Evolutionary conservation across 2,888 invertebrate species (phyloP).

Genomic region (Camptogramma bilineatum): DNA sequence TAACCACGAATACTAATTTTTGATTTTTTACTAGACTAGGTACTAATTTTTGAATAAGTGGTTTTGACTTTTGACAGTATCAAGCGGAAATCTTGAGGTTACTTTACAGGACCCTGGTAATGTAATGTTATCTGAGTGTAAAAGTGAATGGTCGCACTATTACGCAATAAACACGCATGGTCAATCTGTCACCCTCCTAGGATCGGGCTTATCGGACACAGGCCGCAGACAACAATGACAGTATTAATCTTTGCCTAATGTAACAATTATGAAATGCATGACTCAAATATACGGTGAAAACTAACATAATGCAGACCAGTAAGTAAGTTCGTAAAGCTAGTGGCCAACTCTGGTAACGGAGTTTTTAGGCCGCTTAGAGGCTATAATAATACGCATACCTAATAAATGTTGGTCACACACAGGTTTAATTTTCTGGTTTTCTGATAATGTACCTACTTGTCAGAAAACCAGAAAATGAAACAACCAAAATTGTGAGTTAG

Average conservation of each 20-base stretch:
- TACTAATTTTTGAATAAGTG: too few species aligned
- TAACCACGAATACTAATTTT: too few species aligned
- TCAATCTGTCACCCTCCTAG: conserved; percentile 7
- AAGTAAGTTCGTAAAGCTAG: not conserved
- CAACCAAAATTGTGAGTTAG: too few species aligned
- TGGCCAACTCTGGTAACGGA: too few species aligned
- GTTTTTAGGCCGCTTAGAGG: too few species aligned
- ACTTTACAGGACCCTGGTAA: not conserved
- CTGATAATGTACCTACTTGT: too few species aligned
- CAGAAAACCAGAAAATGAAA: too few species aligned
- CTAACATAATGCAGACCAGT: not conserved
- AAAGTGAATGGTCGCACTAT: not conserved
- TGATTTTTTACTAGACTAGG: too few species aligned
- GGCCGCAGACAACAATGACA: conserved; percentile 29
- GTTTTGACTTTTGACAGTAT: not conserved
- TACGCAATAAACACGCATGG: conserved; percentile 10
- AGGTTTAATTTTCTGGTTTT: too few species aligned
- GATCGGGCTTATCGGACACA: conserved; percentile 13
- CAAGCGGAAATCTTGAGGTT: not conserved
- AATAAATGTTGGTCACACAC: too few species aligned
- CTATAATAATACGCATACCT: too few species aligned
- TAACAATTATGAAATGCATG: conserved; percentile 12
- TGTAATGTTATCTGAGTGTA: not conserved
- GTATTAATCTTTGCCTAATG: conserved; percentile 19
- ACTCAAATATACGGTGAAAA: not conserved